Evolutionary conservation across 2,888 invertebrate species (phyloP), one percentile per base, ranked within the genome.

Genomic region (Strigamia maritima): DNA sequence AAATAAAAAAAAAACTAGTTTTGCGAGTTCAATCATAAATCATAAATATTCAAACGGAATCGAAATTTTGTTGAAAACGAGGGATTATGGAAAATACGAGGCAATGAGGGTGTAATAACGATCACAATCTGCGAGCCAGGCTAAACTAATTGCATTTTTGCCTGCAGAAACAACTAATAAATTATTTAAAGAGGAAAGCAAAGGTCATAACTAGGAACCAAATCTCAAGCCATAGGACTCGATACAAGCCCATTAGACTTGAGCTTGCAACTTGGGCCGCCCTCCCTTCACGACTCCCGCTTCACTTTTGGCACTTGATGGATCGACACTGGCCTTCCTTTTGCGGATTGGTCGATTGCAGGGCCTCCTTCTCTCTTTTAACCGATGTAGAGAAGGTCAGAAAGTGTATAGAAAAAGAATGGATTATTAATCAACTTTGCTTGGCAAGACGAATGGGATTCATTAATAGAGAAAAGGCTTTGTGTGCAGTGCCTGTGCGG

Each of bases 401-500:
- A 65, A 65, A 65, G 74, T 31, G 74, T 26, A 54, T 77, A 78
- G 26, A 78, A 78, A 78, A 78, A 78, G 78, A 78, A 78, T 78
- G 74, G 78, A 74, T 78, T 78, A 78, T 78, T 78, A 78, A 78
- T 78, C 78, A 78, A 78, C 70, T 78, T 78, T 78, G 70, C 28
- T 70, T 78, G 78, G 78, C 78, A 78, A 78, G 78, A 78, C 78
- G 74, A 78, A 78, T 78, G 78, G 78, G 35, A 38, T 78, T 78
- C 78, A 78, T 78, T 78, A 78, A 78, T 77, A 77, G 49, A 77
- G 77, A 77, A 28, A 49, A 31, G 77, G 60, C 77, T 77, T 77
- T 77, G 77, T 35, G 60, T 65, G 60, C 24, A 44, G 60, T 65
- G 60, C 19, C 60, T 65, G 24, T 65, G 60, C 60, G 44, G 44